Evolutionary conservation across 2,797 vertebrate genomes (phyloP), one percentile per base, ranked within the genome.

Genomic region (Pseudopleuronectes americanus): DNA sequence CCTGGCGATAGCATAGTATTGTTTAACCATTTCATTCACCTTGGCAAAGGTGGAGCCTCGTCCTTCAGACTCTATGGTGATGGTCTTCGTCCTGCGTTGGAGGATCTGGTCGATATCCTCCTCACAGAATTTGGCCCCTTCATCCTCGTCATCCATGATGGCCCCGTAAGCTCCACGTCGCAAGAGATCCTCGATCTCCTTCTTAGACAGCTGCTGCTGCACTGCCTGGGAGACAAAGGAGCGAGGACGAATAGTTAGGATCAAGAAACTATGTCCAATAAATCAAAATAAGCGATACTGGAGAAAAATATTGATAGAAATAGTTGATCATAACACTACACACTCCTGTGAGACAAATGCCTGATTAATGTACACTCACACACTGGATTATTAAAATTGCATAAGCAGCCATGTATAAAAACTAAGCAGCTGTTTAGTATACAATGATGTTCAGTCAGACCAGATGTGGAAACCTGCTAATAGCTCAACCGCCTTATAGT

Each of bases 21-120:
- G 2, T 38, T 52, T 28, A 17, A 53, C 7, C 0, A 2, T 51
- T 63, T 51, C n/a, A 23, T 19, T 78, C 77, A 98, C 98, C 96
- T 99, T 99, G 43, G 98, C 98, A 91, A 99, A 99, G 0, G 98
- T 99, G 81, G 98, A 99, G 10, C 98, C 98, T 38, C 97, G 94
- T 60, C 98, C 98, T 90, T 99, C 98, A 0, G 98, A 99, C 82
- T 99, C 98, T 52, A 99, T 99, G 0, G 96, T 99, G 88, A 99
- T 99, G 9, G 98, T 99, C 93, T 99, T 99, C 58, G 98, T 99
- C 26, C 98, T 94, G 62, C 97, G 95, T 67, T 98, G 96, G 80
- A 99, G 92, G 80, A 99, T 99, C 90, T 99, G 98, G 90, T 99
- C 98, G 0, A 99, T 99, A 79, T 99, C 98, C 59, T 99, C 98